Evolutionary conservation across 2,797 vertebrate species (phyloP), one percentile per base, ranked within the genome.

Genomic region (Helostoma temminkii): DNA sequence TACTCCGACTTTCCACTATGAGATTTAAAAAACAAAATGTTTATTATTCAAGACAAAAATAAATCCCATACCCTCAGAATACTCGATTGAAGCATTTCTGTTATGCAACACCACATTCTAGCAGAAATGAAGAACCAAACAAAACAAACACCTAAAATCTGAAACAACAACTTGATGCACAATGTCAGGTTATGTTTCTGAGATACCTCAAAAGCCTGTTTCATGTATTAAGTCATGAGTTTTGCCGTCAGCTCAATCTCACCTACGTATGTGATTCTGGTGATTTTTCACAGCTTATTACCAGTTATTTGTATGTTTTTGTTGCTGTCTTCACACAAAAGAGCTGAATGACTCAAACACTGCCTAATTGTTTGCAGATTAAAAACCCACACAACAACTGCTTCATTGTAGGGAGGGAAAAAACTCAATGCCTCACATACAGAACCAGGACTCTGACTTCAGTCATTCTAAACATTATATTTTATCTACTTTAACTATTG

Each of bases 301-400:
- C 52, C 66, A 12, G 8, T 78, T 36, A 76, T 84, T 83, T 80
- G 76, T 39, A n/a, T n/a, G 75, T 56, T 37, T 1, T 47, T 80
- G 46, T 79, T 64, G 22, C 28, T 65, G 26, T 37, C 56, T 25
- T 59, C 37, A 25, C 55, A 59, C 6, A 0, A 55, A 78, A 14
- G 50, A 36, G 46, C 28, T 6, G 19, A n/a, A 42, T 85, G 79
- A 82, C 22, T 81, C 67, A 81, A 65, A 63, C 64, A 21, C 37
- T 76, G 59, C 75, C 39, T 56, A 26, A 64, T 39, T 32, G 54
- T 1, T 32, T 37, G 37, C 18, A 67, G 46, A 9, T 37, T 24
- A 26, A 62, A 63, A 54, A 64, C 15, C 5, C 48, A 53, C 43
- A 65, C 21, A 6, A 25, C 52, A 55, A 9, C 54, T 63, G 43